A percentile compares a stretch with the other conserved stretches of the same genome.
phyloP scores from a whole-genome alignment of 2,797 vertebrate species.

The Falco cherrug region DNA sequence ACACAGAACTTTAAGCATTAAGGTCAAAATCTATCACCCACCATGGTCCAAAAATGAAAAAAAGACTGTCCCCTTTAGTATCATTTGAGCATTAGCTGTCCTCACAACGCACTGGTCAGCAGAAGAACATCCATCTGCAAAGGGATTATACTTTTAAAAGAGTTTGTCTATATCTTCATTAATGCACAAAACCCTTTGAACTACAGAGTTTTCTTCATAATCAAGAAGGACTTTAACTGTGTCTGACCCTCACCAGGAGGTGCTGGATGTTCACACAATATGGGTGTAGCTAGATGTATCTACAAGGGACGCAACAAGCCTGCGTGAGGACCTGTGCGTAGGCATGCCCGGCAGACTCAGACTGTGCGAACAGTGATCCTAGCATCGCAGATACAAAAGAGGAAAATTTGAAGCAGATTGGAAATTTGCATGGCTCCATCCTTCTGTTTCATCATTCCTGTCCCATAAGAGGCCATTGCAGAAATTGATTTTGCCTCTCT shows the following conservation, averaged over 20 bases:
- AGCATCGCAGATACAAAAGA: not conserved
- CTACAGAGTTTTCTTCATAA: not conserved
- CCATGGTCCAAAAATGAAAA: not conserved
- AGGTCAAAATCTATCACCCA: not conserved
- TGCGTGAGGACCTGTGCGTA: not conserved
- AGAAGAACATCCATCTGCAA: not conserved
- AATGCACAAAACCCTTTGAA: not conserved
- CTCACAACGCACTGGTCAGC: not conserved
- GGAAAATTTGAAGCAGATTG: not conserved
- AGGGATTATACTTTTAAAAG: not conserved
- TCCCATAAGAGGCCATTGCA: not conserved
- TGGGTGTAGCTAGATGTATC: not conserved
- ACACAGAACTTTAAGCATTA: not conserved
- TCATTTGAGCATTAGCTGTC: not conserved
- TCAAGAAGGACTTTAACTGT: not conserved
- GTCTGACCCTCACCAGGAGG: not conserved
- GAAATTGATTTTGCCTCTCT: not conserved
- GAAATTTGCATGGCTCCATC: not conserved
- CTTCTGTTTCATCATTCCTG: not conserved
- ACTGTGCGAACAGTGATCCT: not conserved
- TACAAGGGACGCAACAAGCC: fast-evolving
- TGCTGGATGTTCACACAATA: not conserved
- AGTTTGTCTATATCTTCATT: not conserved
- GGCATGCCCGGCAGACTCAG: not conserved
- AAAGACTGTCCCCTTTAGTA: not conserved